A percentile compares a stretch with the other conserved stretches of the same genome.
Conservation (phyloP, 1,140 invertebrate species). For the Tetragnatha versicolor region DNA sequence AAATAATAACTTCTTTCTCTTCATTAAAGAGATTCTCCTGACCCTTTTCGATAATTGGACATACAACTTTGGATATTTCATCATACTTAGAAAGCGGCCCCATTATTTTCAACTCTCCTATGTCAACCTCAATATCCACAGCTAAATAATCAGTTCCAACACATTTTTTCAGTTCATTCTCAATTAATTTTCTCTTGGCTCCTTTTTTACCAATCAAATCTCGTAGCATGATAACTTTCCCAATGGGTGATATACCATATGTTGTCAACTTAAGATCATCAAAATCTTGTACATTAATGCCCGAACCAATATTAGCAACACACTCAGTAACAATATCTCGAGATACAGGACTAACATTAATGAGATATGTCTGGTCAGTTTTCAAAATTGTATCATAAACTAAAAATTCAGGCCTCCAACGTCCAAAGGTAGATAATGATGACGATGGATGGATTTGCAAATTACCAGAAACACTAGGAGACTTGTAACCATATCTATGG, state of each 20-base stretch:
- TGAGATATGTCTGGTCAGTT: slow-evolving; percentile 35
- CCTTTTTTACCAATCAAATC: slow-evolving; percentile 33
- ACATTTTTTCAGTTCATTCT: slow-evolving; percentile 29
- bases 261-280: background rate
- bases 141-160: background rate
- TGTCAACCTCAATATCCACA: slow-evolving; percentile 29
- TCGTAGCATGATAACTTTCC: slow-evolving; percentile 19
- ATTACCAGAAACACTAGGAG: slow-evolving; percentile 78
- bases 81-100: background rate
- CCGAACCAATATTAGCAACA: background rate
- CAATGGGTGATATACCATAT: slow-evolving; percentile 13
- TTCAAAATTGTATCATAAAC: slow-evolving; percentile 43
- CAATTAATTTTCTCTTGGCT: background rate
- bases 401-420: slow-evolving; percentile 28
- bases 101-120: slow-evolving; percentile 33
- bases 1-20: slow-evolving; percentile 25
- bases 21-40: slow-evolving; percentile 14
- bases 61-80: background rate
- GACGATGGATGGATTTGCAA: slow-evolving; percentile 91
- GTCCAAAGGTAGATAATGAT: slow-evolving; percentile 77
- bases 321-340: background rate
- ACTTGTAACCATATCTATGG: slow-evolving; percentile 81
- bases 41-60: background rate
- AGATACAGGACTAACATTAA: slow-evolving; percentile 32
- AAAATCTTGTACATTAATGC: slow-evolving; percentile 1